Base-by-base conservation (phyloP, 2,797 vertebrate genomes). In the Mormyrus proboscirostris region DNA sequence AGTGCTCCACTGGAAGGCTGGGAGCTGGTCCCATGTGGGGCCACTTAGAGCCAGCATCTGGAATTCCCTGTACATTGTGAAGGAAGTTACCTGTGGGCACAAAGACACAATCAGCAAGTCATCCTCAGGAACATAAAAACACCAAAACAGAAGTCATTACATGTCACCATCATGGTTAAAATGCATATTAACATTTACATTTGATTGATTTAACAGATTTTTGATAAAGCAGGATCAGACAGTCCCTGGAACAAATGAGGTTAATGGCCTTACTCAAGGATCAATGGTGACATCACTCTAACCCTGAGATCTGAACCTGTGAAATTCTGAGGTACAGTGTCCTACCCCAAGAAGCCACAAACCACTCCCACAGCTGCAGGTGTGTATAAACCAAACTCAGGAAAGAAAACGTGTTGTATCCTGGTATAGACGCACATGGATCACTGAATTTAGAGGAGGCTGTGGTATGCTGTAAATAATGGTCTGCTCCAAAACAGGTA, bases 1-100 rank as follows among this genome's bases (percentile, higher is more conserved):
- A 0, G 93, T 55, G 91, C 97, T 99, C 98, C 98, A 99, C 94
- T 97, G 95, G 94, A 99, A 99, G 0, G 96, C 95, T 0, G 98
- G 97, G 4, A 98, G 93, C 6, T 99, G 96, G 0, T 97, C 97
- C 97, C 97, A 98, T 0, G 97, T 95, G 0, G 98, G 98, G 0
- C 98, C 98, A 0, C 96, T 98, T 91, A 91, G 95, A 0, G 98
- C 98, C 88, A 98, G 1, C 92, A 99, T 94, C 86, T 94, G 90
- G 0, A 97, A 95, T 9, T 91, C 22, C 88, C 92, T 94, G 88
- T 95, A 96, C 96, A 99, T 94, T 5, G 91, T 88, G 0, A 88
- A 96, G 14, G 97, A 97, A 0, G 98, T 99, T 91, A 98, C 90
- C 98, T 99, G 92, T 57, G 83, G 49, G 82, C 0, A 65, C 22